These are phyloP conservation scores for Carcina quercana DNA, from an alignment of 2,888 invertebrate genomes.

Conservation along the genomic window DNA sequence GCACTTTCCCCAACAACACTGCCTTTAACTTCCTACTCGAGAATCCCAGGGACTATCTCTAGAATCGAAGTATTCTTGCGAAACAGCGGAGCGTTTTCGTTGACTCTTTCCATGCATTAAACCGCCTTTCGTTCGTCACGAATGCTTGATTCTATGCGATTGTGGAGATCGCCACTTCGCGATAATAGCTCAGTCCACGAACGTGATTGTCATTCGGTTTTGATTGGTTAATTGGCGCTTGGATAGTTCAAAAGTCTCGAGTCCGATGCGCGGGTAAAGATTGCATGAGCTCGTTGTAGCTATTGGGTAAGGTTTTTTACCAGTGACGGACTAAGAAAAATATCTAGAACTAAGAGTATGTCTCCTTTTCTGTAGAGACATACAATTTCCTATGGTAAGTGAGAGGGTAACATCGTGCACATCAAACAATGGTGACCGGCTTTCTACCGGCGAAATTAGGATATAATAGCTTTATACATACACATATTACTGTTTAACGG, in stretches of 20 bases:
- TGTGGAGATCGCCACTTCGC: slow-evolving; percentile 15
- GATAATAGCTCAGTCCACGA: slow-evolving; percentile 7
- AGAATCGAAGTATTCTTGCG: slow-evolving; percentile 28
- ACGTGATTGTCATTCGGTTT: slow-evolving; percentile 13
- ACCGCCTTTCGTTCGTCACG: slow-evolving; percentile 29
- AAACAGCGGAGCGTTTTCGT: slow-evolving; percentile 25
- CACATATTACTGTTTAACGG: too few relatives aligned
- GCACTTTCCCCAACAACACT: slow-evolving; percentile 1
- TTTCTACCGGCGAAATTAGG: too few relatives aligned
- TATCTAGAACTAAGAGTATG: too few relatives aligned
- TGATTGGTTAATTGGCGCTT: slow-evolving; percentile 15
- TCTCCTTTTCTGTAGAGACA: too few relatives aligned
- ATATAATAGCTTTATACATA: too few relatives aligned
- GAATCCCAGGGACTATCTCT: slow-evolving; percentile 18
- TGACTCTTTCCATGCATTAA: slow-evolving; percentile 35
- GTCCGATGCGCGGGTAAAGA: background rate
- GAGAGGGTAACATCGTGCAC: too few relatives aligned
- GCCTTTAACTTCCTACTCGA: slow-evolving; percentile 24
- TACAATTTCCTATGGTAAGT: too few relatives aligned
- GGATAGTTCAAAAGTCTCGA: slow-evolving; percentile 2
- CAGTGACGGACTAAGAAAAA: too few relatives aligned
- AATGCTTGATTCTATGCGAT: slow-evolving; percentile 20
- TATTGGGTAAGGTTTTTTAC: too few relatives aligned
- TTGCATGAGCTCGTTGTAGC: too few relatives aligned
- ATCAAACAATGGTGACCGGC: too few relatives aligned